Base-by-base conservation (phyloP, 2,888 invertebrate species). In the Lycia hirtaria region DNA sequence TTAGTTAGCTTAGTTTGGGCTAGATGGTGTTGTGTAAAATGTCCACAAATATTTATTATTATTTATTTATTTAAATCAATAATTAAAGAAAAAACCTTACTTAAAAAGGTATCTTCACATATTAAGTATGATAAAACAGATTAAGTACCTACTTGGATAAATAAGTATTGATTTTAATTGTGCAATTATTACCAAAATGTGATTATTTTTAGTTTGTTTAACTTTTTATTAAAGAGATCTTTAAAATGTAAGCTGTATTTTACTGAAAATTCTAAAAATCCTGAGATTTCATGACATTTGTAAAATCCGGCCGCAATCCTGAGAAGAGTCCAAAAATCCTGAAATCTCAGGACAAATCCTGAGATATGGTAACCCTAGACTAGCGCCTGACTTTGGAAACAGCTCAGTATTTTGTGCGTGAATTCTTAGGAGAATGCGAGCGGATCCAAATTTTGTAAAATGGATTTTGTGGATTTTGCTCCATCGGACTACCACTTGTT, bases 241-340 rank as follows among this genome's bases (percentile, higher is more conserved):
- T 35, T 35, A 35, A 35, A 35, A 35, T 35, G 15, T 17, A 35
- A 35, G 4, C 35, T 35, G 35, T 35, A 4, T 35, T 35, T 15
- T 35, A 35, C 15, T 35, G 35, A 35, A 35, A 35, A 35, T 35
- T 17, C 15, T 35, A 7, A 35, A 17, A 15, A 35, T 35, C 35
- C 15, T 35, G 17, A 35, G 35, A 15, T 35, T 5, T 35, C 15
- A 35, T 6, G 15, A 15, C 15, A 35, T 15, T 35, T 35, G 35
- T 17, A 15, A 35, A 35, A 35, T 38, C 19, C 38, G n/a, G 37
- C 26, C 4, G 26, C 3, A 26, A 26, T 26, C 26, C 26, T 12
- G 26, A 71, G 72, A 78, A 62, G 56, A 60, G 76, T 75, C 53
- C 2, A 64, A 71, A 53, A 26, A 26, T 26, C 26, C 26, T 26